A percentile compares a stretch with the other conserved stretches of the same genome.
These are phyloP conservation scores for Athetis lepigone DNA, from an alignment of 2,888 invertebrate genomes.

Conservation along the genomic window DNA sequence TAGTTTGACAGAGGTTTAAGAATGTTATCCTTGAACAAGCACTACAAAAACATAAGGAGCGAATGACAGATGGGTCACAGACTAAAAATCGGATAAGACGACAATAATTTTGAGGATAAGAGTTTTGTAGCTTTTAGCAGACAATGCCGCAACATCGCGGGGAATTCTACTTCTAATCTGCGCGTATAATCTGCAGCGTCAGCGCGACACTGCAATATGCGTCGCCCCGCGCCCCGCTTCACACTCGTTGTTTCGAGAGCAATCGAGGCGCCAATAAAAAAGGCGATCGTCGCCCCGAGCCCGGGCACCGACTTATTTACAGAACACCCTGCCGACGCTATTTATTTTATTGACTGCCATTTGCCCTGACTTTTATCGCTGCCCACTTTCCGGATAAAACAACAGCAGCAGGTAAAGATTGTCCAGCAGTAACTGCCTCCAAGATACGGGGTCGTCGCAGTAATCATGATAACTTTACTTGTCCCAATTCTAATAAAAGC, in stretches of 20 bases:
- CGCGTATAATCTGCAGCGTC: constrained; percentile 84
- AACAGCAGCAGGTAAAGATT: constrained; percentile 85
- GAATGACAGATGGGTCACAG: constrained; percentile 11
- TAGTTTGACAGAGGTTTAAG: neutral
- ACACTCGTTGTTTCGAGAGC: constrained; percentile 89
- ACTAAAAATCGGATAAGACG: constrained; percentile 43
- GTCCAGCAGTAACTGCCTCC: constrained; percentile 53
- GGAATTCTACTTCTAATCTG: constrained; percentile 85
- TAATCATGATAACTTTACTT: constrained; percentile 62
- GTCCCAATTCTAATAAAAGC: constrained; percentile 50
- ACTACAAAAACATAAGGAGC: neutral
- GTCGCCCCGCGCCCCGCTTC: constrained; percentile 71
- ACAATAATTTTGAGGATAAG: constrained; percentile 55
- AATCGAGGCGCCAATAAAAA: constrained; percentile 91
- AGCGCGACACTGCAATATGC: constrained; percentile 82
- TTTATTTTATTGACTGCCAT: constrained; percentile 91
- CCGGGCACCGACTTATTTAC: constrained; percentile 88
- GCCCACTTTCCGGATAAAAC: constrained; percentile 88
- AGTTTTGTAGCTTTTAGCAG: constrained; percentile 66
- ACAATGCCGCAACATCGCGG: constrained; percentile 75
- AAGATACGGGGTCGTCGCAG: constrained; percentile 53
- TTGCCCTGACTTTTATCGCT: constrained; percentile 90
- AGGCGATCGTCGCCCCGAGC: constrained; percentile 89
- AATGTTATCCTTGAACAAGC: constrained; percentile 14
- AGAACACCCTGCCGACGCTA: constrained; percentile 90